Evolutionary conservation across 2,797 vertebrate genomes (phyloP), one percentile per base, ranked within the genome.

Genomic region (Lophius americanus): DNA sequence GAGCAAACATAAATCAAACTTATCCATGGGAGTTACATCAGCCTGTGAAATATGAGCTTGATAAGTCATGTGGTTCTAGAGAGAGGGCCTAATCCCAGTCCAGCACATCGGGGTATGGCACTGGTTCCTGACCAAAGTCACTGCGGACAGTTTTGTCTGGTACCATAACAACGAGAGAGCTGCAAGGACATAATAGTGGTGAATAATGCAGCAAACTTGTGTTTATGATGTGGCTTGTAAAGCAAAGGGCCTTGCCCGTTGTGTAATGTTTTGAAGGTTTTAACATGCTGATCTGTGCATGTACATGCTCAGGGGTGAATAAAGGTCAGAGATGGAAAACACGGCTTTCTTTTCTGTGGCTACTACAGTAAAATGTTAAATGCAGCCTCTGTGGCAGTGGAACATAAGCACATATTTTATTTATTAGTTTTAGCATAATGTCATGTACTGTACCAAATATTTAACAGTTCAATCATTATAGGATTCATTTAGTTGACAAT

Each of bases 121-220:
- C 58, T 63, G 69, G 68, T 76, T 81, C 75, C 72, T 51, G 74
- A 59, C 72, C 75, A 67, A 75, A 57, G 56, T 47, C 62, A 81
- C 64, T 42, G 78, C 6, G 61, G 73, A 83, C 68, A 70, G 85
- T 89, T 90, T 78, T 91, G 88, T 92, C 87, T 88, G 78, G 87
- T 68, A 48, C 87, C 67, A 87, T 83, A 64, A 82, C 81, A 88
- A 92, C 85, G 6, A 57, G 50, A 48, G 69, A 74, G 73, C 74
- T 41, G 69, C 51, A 59, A 53, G 70, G 56, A 84, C 70, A 76
- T 69, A 75, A 66, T 51, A 73, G 79, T 57, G 70, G 78, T 43
- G 38, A 82, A 70, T 49, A 51, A 42, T 53, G 66, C 69, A 78
- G 68, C 69, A 51, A 60, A 43, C 55, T 50, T 36, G 48, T 52